Evolutionary conservation across 1,140 invertebrate species (phyloP).

Genomic region (Maconellicoccus hirsutus): DNA sequence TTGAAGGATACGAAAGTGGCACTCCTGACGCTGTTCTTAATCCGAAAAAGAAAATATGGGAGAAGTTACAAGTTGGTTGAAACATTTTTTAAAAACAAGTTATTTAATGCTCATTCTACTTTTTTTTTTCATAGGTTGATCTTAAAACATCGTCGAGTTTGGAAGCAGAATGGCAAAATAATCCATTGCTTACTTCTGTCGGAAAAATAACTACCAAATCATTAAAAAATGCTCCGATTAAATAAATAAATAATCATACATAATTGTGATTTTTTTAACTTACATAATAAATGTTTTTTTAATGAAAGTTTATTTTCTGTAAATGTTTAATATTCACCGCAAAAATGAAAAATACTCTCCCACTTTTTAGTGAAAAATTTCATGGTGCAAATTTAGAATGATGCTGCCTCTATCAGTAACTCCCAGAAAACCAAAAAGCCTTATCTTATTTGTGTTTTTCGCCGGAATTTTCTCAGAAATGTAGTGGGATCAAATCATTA

Average conservation of each 20-base stretch:
- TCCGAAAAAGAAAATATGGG: slow-evolving; percentile 98
- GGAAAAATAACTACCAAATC: slow-evolving; percentile 54
- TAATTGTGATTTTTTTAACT: background rate
- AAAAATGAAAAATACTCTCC: too few species aligned
- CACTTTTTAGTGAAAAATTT: too few species aligned
- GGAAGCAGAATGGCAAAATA: slow-evolving; percentile 71
- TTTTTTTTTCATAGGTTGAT: slow-evolving; percentile 43
- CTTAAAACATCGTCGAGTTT: slow-evolving; percentile 62
- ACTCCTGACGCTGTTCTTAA: slow-evolving; percentile 77
- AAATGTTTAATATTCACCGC: too few species aligned
- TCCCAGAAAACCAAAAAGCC: too few species aligned
- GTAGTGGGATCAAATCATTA: too few species aligned
- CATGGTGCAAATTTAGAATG: too few species aligned
- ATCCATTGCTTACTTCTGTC: slow-evolving; percentile 51
- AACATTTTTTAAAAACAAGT: background rate
- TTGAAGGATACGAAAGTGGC: slow-evolving; percentile 70
- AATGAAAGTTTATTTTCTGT: background rate
- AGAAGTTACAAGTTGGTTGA: slow-evolving; percentile 57
- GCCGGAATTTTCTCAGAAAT: too few species aligned
- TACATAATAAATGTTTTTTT: background rate
- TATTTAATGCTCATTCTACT: background rate
- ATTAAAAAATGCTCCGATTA: slow-evolving; percentile 62
- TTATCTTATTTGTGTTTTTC: too few species aligned
- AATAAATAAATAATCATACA: slow-evolving; percentile 42
- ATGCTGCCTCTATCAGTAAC: too few species aligned